Evolutionary conservation across 1,140 invertebrate species (phyloP).

Genomic region (Neuroterus valhalla): DNA sequence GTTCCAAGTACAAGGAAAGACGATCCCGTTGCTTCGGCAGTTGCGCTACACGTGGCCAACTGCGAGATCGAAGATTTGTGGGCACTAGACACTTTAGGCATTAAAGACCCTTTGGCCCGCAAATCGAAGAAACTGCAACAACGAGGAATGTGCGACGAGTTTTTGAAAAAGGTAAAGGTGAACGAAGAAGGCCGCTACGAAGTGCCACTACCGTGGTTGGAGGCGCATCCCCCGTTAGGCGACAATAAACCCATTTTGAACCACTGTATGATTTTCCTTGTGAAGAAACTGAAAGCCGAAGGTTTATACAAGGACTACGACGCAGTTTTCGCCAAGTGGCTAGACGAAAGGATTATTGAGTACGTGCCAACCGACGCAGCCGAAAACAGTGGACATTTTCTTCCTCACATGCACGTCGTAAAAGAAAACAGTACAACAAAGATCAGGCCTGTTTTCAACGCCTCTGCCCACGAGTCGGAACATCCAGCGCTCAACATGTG

Average conservation of each 20-base stretch:
- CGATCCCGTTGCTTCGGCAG: constrained; percentile 21
- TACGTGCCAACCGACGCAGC: constrained; percentile 32
- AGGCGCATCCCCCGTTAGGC: constrained; percentile 47
- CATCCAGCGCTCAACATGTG: constrained; percentile 52
- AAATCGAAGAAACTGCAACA: constrained; percentile 45
- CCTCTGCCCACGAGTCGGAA: constrained; percentile 40
- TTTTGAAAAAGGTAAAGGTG: constrained; percentile 49
- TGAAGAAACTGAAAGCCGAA: constrained; percentile 45
- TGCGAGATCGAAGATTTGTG: constrained; percentile 57
- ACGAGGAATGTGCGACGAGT: constrained; percentile 45
- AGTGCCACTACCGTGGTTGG: constrained; percentile 58
- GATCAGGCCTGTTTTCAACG: constrained; percentile 49
- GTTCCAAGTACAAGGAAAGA: constrained; percentile 2
- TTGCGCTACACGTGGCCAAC: constrained; percentile 36
- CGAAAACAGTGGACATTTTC: constrained; percentile 37
- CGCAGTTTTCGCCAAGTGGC: constrained; percentile 57
- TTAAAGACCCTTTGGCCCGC: constrained; percentile 56
- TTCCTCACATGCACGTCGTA: constrained; percentile 45
- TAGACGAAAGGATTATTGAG: constrained; percentile 47
- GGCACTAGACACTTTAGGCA: constrained; percentile 64
- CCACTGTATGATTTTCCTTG: constrained; percentile 30
- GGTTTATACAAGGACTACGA: constrained; percentile 56
- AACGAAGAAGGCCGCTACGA: constrained; percentile 58
- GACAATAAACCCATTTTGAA: constrained; percentile 39
- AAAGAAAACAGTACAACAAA: constrained; percentile 46